Evolutionary conservation across 2,888 invertebrate species (phyloP).

Genomic region (Lottia scabra): DNA sequence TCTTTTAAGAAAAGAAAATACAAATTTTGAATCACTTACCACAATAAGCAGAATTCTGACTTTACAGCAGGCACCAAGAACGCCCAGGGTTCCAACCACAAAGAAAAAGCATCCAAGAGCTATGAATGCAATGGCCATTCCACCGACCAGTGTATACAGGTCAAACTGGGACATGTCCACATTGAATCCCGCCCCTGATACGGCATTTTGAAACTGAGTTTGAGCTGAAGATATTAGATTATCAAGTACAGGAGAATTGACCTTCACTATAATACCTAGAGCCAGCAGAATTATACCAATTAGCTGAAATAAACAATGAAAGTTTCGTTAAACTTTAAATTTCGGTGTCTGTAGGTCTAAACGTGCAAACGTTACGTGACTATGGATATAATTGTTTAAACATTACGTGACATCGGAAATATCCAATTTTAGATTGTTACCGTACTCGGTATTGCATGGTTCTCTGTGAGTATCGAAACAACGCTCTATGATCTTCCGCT

Average conservation of each 20-base stretch:
- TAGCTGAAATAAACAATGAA: background rate
- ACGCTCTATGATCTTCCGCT: too few relatives aligned
- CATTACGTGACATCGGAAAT: too few relatives aligned
- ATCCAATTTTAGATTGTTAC: too few relatives aligned
- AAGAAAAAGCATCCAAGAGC: background rate
- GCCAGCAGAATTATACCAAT: background rate
- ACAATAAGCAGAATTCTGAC: background rate
- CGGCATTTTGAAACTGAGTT: background rate
- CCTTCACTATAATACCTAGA: background rate
- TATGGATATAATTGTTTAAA: too few relatives aligned
- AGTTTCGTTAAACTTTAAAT: too few relatives aligned
- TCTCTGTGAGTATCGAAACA: too few relatives aligned
- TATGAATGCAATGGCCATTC: background rate
- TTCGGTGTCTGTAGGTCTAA: too few relatives aligned
- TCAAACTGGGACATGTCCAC: background rate
- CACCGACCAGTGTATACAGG: background rate
- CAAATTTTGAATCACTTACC: background rate
- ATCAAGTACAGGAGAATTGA: background rate
- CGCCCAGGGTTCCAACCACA: background rate
- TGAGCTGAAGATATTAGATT: background rate
- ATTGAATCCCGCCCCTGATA: background rate
- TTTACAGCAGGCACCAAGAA: slow-evolving; percentile 2
- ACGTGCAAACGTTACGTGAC: too few relatives aligned
- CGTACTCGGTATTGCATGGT: too few relatives aligned
- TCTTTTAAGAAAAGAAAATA: too few relatives aligned